phyloP scores from a whole-genome alignment of 2,113 vertebrate species.

The Toxotes chatareus region DNA sequence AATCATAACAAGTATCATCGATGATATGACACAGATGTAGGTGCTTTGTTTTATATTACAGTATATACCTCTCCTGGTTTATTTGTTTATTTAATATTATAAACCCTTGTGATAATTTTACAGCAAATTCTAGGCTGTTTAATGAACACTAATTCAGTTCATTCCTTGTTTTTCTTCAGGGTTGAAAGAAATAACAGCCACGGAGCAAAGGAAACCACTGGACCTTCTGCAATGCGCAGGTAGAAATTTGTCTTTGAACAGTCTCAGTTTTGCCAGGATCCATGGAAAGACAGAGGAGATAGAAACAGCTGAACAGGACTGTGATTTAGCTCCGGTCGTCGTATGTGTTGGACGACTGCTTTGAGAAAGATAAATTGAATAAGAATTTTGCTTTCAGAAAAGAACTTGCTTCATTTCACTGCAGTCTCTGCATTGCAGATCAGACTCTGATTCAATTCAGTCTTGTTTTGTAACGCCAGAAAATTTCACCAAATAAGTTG shows the following conservation, averaged over 20 bases:
- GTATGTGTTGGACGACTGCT: not conserved
- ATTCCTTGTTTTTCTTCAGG: slow-evolving; percentile 1
- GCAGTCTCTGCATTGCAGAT: not conserved
- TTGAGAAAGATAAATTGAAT: not conserved
- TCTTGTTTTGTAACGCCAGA: slow-evolving; percentile 27
- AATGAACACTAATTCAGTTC: not conserved
- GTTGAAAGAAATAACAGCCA: not conserved
- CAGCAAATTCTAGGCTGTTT: not conserved
- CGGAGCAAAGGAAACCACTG: slow-evolving; percentile 1
- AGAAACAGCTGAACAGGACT: not conserved
- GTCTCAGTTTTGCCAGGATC: not conserved
- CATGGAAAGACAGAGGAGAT: not conserved
- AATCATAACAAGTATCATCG: not conserved
- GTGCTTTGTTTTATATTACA: slow-evolving; percentile 22
- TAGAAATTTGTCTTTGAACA: not conserved
- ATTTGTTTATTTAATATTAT: not conserved
- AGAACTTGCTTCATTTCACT: not conserved
- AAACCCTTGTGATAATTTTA: not conserved
- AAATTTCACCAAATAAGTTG: slow-evolving; percentile 42
- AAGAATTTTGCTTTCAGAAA: not conserved
- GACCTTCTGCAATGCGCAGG: not conserved
- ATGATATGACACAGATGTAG: not conserved
- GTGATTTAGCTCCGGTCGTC: not conserved
- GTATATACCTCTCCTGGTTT: not conserved
- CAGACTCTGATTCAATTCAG: not conserved